These are phyloP conservation scores for Crioceris asparagi DNA, from an alignment of 2,888 invertebrate species.

Conservation along the genomic window DNA sequence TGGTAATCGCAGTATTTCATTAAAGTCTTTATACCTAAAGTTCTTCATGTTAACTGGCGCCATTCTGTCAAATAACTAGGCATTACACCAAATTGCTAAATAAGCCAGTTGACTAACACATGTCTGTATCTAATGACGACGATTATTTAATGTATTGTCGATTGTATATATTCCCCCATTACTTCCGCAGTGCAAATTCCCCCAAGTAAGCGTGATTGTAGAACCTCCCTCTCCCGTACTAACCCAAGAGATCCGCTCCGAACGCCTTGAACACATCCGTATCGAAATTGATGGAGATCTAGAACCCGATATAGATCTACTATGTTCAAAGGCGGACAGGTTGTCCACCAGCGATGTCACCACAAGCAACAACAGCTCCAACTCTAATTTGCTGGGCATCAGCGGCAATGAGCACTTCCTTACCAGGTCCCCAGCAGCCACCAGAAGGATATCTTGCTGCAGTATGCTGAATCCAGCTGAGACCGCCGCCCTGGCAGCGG, in stretches of 20 bases:
- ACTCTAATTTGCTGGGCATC: conserved; percentile 50
- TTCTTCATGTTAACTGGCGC: no score
- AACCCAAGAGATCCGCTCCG: conserved; percentile 40
- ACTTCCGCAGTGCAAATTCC: conserved; percentile 35
- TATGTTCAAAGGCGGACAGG: conserved; percentile 30
- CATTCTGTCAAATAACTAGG: no score
- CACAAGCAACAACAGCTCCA: conserved; percentile 39
- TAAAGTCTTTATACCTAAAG: no score
- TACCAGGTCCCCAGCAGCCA: conserved; percentile 73
- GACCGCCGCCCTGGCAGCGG: conserved; percentile 49
- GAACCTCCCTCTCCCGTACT: conserved; percentile 65
- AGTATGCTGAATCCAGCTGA: conserved; percentile 72
- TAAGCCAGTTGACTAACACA: no score
- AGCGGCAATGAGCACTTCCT: conserved; percentile 42
- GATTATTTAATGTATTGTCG: no score
- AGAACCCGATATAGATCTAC: conserved; percentile 30
- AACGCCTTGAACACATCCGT: conserved; percentile 31
- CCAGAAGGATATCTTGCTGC: conserved; percentile 82
- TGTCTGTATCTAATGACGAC: no score
- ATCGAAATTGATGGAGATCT: conserved; percentile 31
- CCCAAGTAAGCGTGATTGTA: conserved; percentile 62
- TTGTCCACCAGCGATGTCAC: conserved; percentile 32
- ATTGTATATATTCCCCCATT: conserved; percentile 2
- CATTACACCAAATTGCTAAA: no score
- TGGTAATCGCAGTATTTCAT: no score